phyloP scores from a whole-genome alignment of 2,797 vertebrate genomes.

The Ceryle rudis region DNA sequence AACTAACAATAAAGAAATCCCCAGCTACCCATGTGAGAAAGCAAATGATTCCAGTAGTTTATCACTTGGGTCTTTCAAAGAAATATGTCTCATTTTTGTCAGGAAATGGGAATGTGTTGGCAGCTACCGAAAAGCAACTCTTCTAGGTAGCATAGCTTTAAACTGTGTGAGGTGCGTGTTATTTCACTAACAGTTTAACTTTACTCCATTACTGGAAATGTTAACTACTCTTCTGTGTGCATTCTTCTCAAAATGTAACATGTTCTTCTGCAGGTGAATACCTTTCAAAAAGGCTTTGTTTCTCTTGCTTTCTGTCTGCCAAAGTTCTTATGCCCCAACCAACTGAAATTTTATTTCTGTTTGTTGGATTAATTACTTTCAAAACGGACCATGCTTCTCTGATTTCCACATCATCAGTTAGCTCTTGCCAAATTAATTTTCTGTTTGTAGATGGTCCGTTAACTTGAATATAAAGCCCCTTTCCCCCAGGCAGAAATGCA shows the following conservation, averaged over 20 bases:
- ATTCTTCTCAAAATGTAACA: not conserved
- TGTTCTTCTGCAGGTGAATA: not conserved
- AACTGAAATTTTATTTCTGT: conserved; percentile 25
- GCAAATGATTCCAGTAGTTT: not conserved
- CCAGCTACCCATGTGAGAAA: not conserved
- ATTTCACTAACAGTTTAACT: not conserved
- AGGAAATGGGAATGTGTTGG: fast-evolving
- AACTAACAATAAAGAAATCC: not conserved
- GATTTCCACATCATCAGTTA: conserved; percentile 35
- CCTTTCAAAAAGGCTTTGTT: not conserved
- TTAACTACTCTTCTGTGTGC: not conserved
- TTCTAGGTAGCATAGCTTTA: not conserved
- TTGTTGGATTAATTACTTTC: conserved; percentile 57
- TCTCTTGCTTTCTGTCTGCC: not conserved
- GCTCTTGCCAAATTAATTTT: conserved; percentile 73
- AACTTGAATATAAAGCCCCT: conserved; percentile 43
- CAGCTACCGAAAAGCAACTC: not conserved
- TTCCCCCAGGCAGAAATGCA: conserved; percentile 41
- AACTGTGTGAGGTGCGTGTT: fast-evolving
- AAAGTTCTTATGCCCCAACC: not conserved
- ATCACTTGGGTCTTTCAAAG: not conserved
- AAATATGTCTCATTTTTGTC: fast-evolving
- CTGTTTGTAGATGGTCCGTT: conserved; percentile 68
- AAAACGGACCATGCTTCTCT: conserved; percentile 34
- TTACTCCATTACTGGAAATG: not conserved